Percentiles rank a stretch among this genome's conserved stretches.
phyloP scores from a whole-genome alignment of 1,140 invertebrate genomes.

The Achatina immaculata region DNA sequence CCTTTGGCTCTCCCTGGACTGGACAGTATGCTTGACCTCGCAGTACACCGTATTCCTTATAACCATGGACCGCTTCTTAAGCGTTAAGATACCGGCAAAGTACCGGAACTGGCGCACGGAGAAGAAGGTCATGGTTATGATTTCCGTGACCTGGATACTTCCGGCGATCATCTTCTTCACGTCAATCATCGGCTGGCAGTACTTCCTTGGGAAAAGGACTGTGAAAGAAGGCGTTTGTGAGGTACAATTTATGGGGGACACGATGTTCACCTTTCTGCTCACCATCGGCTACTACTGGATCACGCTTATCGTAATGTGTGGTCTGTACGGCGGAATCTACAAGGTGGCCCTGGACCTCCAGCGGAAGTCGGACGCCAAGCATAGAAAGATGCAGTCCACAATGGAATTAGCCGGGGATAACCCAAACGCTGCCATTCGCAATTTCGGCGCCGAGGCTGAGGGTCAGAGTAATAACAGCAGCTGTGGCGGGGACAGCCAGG shows the following conservation, averaged over 20 bases:
- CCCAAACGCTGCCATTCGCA: conserved; percentile 9
- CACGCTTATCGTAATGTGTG: conserved; percentile 75
- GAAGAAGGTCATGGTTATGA: conserved; percentile 85
- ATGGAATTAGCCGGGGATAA: conserved; percentile 55
- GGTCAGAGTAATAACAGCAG: conserved; percentile 36
- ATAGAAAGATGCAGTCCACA: conserved; percentile 74
- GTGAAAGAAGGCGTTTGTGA: conserved; percentile 87
- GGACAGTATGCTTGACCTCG: conserved; percentile 98
- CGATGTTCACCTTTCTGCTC: conserved; percentile 95
- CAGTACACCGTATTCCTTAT: conserved; percentile 99
- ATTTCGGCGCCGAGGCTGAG: neutral
- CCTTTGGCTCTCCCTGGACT: conserved; percentile 98
- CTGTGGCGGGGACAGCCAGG: conserved; percentile 34
- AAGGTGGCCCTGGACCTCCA: conserved; percentile 99
- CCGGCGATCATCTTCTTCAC: conserved; percentile 97
- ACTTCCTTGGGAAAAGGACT: conserved; percentile 87
- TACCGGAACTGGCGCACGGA: conserved; percentile 98
- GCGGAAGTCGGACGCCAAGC: conserved; percentile 86
- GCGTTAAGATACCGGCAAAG: conserved; percentile 97
- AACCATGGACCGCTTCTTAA: conserved; percentile 98
- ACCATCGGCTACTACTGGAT: conserved; percentile 99
- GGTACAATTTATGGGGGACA: conserved; percentile 98
- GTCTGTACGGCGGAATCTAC: conserved; percentile 96
- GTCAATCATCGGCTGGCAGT: conserved; percentile 99
- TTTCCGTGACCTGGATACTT: conserved; percentile 91